Evolutionary conservation across 2,888 invertebrate genomes (phyloP).

Genomic region (Parascotia fuliginaria): DNA sequence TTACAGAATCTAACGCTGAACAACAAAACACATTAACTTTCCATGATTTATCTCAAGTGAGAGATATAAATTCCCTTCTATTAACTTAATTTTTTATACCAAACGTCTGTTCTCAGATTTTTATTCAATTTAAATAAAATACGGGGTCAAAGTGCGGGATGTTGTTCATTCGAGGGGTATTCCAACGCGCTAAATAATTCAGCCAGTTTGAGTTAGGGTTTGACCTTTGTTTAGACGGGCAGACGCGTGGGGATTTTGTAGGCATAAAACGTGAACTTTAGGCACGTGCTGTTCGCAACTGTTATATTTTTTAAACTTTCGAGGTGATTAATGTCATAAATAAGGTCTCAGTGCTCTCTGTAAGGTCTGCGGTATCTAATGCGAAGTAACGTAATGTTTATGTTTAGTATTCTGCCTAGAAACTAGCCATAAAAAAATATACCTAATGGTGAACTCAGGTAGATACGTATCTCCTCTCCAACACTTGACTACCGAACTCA

Average conservation of each 20-base stretch:
- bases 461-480: not conserved
- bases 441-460: not conserved
- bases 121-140: slow-evolving; percentile 39
- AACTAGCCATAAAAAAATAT: not conserved
- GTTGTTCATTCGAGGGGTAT: slow-evolving; percentile 51
- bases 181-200: slow-evolving; percentile 58
- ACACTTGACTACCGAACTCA: too few relatives aligned
- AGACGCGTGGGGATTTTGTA: slow-evolving; percentile 35
- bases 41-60: slow-evolving; percentile 13
- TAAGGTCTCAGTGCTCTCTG: not conserved
- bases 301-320: slow-evolving; percentile 26
- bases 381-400: too few relatives aligned
- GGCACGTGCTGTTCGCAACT: slow-evolving; percentile 17
- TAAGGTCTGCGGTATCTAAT: not conserved
- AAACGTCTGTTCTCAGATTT: slow-evolving; percentile 28
- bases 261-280: slow-evolving; percentile 39
- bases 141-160: slow-evolving; percentile 41
- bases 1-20: slow-evolving; percentile 10
- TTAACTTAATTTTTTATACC: slow-evolving; percentile 22
- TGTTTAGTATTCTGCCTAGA: not conserved
- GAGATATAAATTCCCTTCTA: slow-evolving; percentile 19
- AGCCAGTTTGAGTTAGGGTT: slow-evolving; percentile 50
- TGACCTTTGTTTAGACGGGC: slow-evolving; percentile 55
- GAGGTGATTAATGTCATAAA: slow-evolving; percentile 1
- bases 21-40: slow-evolving; percentile 19